Percentiles rank a stretch among this genome's conserved stretches.
Conservation (phyloP, 2,797 vertebrate genomes). For the Spizella passerina region DNA sequence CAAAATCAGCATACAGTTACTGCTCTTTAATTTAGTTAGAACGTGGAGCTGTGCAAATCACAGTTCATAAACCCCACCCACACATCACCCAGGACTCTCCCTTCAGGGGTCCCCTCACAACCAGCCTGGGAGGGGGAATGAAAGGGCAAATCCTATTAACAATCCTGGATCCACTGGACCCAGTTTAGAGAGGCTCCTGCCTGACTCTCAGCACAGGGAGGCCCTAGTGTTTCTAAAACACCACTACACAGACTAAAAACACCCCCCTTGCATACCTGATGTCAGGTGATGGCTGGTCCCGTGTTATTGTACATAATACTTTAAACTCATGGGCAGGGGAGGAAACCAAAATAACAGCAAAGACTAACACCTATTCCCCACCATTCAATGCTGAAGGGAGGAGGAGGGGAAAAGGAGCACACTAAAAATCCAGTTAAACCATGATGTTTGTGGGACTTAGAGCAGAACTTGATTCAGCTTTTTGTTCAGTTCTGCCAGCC, state of each 20-base stretch:
- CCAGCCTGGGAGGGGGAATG: background rate
- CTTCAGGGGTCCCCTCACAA: constrained; percentile 1
- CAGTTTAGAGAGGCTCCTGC: constrained; percentile 2
- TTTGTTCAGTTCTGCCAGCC: constrained; percentile 1
- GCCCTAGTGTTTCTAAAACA: background rate
- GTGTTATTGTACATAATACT: background rate
- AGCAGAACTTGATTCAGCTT: background rate
- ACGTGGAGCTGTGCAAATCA: constrained; percentile 41
- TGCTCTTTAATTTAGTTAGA: constrained; percentile 75
- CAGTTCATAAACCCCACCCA: constrained; percentile 26
- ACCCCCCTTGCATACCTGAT: background rate
- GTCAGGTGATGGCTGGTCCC: constrained; percentile 32
- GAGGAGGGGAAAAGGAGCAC: background rate
- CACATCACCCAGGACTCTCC: background rate
- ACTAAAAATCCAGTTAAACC: constrained; percentile 30
- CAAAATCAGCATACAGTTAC: constrained; percentile 9
- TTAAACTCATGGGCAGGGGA: background rate
- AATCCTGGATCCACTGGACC: constrained; percentile 44
- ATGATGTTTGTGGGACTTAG: background rate
- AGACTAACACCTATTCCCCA: constrained; percentile 20
- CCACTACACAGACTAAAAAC: background rate
- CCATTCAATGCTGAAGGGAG: background rate
- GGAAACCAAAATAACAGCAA: constrained; percentile 35
- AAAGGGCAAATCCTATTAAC: constrained; percentile 19
- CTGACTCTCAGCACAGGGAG: background rate